Evolutionary conservation across 2,797 vertebrate species (phyloP), one percentile per base, ranked within the genome.

Genomic region (Enteromius paludinosus): DNA sequence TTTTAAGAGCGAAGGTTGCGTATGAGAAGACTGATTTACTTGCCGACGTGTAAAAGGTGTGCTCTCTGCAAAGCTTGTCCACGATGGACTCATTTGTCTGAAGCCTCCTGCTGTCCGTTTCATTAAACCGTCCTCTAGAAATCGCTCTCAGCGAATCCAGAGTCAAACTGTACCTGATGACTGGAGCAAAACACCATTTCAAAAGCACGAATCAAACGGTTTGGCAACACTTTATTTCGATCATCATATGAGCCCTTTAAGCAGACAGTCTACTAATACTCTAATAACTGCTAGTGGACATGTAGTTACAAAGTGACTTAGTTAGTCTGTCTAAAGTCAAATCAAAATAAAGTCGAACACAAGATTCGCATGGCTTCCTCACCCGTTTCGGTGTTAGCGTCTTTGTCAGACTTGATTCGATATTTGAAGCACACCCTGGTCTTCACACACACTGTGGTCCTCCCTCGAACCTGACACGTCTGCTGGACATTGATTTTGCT

Each of bases 21-120:
- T 61, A 38, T 61, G 84, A 78, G 86, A 91, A 88, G 90, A 90
- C 92, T 90, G 93, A 93, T 95, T 95, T 95, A 97, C 97, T 99
- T 97, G 93, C 98, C 96, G 95, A 96, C 96, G 98, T 97, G 92
- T 96, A 95, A 94, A 99, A 97, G 92, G 85, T 92, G 86, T 96
- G 94, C 4, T 92, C 89, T 20, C 70, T 87, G 91, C 93, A 96
- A 87, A 95, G 79, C 38, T 81, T 65, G 9, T 93, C 88, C 72
- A 5, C 90, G 83, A 97, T 89, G 54, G 28, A 87, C 86, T 95
- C 86, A 18, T 71, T 93, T 15, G 43, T 93, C 87, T 95, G 93
- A 78, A 96, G 89, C 89, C 83, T 96, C 12, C 96, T 95, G 9
- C 96, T 95, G 2, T 95, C 91, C 11, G 79, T 89, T 79, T 90